Evolutionary conservation across 2,888 invertebrate species (phyloP), one percentile per base, ranked within the genome.

Genomic region (Drosophila ezoana): DNA sequence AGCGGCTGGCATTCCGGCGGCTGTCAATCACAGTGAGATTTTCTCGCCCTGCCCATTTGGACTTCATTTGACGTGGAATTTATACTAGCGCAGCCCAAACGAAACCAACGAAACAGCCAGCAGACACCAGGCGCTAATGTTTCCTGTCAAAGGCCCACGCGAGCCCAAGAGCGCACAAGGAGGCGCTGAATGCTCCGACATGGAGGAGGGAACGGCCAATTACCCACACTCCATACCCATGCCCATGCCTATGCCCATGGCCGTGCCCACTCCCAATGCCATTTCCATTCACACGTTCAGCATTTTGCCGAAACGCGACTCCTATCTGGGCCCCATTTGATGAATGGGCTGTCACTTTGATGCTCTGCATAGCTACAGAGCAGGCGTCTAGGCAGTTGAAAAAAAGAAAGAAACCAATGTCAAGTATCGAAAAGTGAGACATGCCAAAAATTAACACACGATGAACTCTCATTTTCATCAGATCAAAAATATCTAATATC

Each of bases 281-380:
- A 58, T 60, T 71, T 56, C 63, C 74, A 78, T 78, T 78, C 69
- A 69, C 79, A 74, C 75, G 61, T 79, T 78, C 59, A 62, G 59
- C 64, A 37, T 59, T 53, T 72, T 66, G 60, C 44, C 80, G 41
- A 70, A 79, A 70, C 57, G 65, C 76, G 56, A 47, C 41, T 32
- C 60, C 66, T 63, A 81, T 70, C 70, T 65, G 71, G 58, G 62
- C 44, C 23, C 71, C 61, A 62, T 71, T 83, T 83, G 82, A 83
- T 87, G 87, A 87, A 83, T 83, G 89, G 68, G 37, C 89, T 82
- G 86, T 87, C 71, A 64, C 51, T 57, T 66, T 65, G 65, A 60
- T 41, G 66, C 57, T 16, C 14, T 32, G 56, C 47, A 56, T 18
- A 45, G 41, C 54, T n/a, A 41, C 33, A 16, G 23, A 1, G n/a